phyloP scores from a whole-genome alignment of 2,888 invertebrate species.

The Steromphala cineraria region DNA sequence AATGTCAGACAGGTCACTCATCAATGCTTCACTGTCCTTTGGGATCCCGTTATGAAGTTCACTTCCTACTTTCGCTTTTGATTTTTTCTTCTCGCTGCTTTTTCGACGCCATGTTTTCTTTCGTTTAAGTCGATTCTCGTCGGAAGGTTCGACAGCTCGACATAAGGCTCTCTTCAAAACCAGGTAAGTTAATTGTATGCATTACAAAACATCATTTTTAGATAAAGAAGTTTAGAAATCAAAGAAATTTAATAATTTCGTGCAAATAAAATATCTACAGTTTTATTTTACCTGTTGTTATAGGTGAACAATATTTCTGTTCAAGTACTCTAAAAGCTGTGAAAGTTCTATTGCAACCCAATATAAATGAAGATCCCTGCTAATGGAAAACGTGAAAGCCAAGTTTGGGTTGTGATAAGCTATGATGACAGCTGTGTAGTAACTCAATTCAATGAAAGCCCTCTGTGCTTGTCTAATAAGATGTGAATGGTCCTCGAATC shows the following conservation, averaged over 20 bases:
- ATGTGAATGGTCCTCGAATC: too few species aligned
- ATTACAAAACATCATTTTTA: background rate
- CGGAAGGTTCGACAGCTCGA: slow-evolving; percentile 58
- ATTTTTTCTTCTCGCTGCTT: slow-evolving; percentile 43
- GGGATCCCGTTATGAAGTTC: slow-evolving; percentile 53
- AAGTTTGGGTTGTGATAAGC: too few species aligned
- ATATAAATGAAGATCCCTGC: too few species aligned
- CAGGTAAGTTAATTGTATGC: slow-evolving; percentile 14
- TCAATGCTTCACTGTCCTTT: slow-evolving; percentile 54
- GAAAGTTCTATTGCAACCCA: too few species aligned
- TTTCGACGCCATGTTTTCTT: slow-evolving; percentile 43
- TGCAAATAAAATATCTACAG: background rate
- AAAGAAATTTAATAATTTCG: background rate
- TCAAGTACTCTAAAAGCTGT: too few species aligned
- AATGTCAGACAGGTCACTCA: slow-evolving; percentile 54
- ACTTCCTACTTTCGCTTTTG: slow-evolving; percentile 39
- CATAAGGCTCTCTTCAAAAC: slow-evolving; percentile 57
- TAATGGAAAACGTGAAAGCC: too few species aligned
- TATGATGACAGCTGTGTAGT: too few species aligned
- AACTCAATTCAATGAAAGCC: too few species aligned
- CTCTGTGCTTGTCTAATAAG: too few species aligned
- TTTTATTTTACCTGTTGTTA: too few species aligned
- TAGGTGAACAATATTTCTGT: too few species aligned
- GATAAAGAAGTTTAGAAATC: background rate
- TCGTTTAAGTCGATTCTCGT: slow-evolving; percentile 46